Evolutionary conservation across 2,113 vertebrate genomes (phyloP).

Genomic region (Pluvialis apricaria): DNA sequence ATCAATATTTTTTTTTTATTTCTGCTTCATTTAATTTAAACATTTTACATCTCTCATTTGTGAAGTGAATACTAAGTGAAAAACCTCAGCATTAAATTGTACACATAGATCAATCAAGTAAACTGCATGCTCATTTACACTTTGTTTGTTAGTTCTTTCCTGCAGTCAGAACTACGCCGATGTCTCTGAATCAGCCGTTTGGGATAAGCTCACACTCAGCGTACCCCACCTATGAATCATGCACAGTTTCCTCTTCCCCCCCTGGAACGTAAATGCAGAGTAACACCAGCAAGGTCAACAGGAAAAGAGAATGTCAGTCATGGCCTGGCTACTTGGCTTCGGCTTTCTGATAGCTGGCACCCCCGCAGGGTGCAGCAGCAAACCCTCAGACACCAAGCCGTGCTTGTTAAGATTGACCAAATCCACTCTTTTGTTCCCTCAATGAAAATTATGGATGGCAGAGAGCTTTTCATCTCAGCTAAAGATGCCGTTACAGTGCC

Average conservation of each 20-base stretch:
- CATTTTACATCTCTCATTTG: conserved; percentile 16
- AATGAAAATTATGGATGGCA: background rate
- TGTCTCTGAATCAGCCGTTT: background rate
- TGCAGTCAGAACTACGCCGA: background rate
- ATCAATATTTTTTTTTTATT: background rate
- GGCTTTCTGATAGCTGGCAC: background rate
- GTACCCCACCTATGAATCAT: no score
- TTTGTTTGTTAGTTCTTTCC: background rate
- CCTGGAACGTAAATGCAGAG: background rate
- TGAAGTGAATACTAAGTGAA: conserved; percentile 31
- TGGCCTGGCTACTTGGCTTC: background rate
- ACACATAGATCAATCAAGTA: background rate
- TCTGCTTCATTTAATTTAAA: conserved; percentile 43
- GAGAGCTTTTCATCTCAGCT: background rate
- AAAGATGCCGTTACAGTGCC: background rate
- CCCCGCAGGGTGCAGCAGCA: background rate
- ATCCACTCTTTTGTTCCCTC: background rate
- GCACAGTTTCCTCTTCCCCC: background rate
- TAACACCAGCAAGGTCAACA: background rate
- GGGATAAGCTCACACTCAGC: background rate
- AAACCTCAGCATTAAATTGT: background rate
- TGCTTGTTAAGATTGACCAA: background rate
- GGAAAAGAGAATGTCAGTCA: background rate
- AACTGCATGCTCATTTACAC: background rate
- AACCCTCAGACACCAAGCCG: background rate